Evolutionary conservation across 2,888 invertebrate genomes (phyloP).

Genomic region (Tenthredo amoena): DNA sequence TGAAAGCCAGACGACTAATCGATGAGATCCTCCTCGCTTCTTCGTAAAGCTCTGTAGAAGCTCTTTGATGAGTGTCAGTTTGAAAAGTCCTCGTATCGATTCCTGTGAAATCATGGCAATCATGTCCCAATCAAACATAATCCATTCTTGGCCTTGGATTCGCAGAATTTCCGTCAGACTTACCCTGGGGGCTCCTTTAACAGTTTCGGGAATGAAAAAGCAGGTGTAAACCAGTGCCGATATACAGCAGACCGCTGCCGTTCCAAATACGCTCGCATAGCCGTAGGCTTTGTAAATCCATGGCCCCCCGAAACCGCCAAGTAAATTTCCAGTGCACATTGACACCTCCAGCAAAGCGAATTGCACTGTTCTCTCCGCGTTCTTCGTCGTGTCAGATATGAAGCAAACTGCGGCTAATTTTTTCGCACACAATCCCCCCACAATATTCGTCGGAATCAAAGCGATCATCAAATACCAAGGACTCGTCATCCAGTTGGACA

Average conservation of each 20-base stretch:
- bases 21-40: conserved; percentile 80
- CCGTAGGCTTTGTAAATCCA: conserved; percentile 81
- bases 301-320: conserved; percentile 83
- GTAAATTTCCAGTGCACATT: conserved; percentile 82
- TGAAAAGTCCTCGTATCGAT: conserved; percentile 77
- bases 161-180: conserved; percentile 58
- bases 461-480: conserved; percentile 68
- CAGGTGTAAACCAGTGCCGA: conserved; percentile 79
- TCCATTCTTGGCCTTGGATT: conserved; percentile 59
- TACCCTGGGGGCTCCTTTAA: conserved; percentile 66
- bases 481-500: conserved; percentile 62
- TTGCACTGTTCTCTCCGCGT: conserved; percentile 80
- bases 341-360: conserved; percentile 80
- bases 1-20: conserved; percentile 79
- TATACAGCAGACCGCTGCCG: conserved; percentile 77
- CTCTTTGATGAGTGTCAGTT: conserved; percentile 79
- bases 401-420: conserved; percentile 80
- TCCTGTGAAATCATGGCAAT: conserved; percentile 73
- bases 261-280: conserved; percentile 79
- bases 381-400: conserved; percentile 83
- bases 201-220: conserved; percentile 80
- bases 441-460: conserved; percentile 64
- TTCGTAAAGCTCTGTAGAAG: conserved; percentile 82
- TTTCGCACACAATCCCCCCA: conserved; percentile 67
- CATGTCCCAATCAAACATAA: not conserved